A percentile compares a stretch with the other conserved stretches of the same genome.
These are phyloP conservation scores for Gnatocerus cornutus DNA, from an alignment of 2,888 invertebrate species.

Conservation along the genomic window DNA sequence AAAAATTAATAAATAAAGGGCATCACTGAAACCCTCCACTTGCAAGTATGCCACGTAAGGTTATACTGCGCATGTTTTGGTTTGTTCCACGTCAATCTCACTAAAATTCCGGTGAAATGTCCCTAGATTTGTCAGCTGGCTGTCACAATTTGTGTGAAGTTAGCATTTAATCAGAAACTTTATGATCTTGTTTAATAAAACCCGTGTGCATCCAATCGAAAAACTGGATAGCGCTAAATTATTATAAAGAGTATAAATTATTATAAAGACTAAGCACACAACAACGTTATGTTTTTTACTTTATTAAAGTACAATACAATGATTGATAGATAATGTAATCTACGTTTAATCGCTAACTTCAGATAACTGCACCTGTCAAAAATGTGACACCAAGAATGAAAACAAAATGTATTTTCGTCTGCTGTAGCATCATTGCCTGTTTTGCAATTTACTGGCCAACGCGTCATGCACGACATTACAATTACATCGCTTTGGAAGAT, in stretches of 20 bases:
- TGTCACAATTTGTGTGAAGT: neutral
- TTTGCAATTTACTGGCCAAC: constrained; percentile 66
- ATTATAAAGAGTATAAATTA: too few relatives aligned
- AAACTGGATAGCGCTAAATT: too few relatives aligned
- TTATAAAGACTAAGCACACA: too few relatives aligned
- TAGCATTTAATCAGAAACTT: too few relatives aligned
- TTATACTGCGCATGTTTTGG: constrained; percentile 73
- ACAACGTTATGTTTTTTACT: too few relatives aligned
- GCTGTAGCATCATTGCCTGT: constrained; percentile 55
- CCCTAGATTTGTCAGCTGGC: constrained; percentile 16
- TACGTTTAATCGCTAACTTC: too few relatives aligned
- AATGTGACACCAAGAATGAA: constrained; percentile 54
- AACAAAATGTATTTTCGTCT: constrained; percentile 53
- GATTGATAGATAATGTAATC: too few relatives aligned
- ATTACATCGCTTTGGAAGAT: constrained; percentile 61
- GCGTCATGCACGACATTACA: constrained; percentile 67
- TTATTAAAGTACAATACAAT: too few relatives aligned
- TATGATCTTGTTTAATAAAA: too few relatives aligned
- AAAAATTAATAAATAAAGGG: constrained; percentile 60
- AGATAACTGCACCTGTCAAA: constrained; percentile 43
- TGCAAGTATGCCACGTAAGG: constrained; percentile 76
- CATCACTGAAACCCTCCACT: constrained; percentile 59
- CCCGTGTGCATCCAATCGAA: too few relatives aligned
- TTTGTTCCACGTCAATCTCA: constrained; percentile 71
- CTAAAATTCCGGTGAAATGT: constrained; percentile 51